phyloP scores from a whole-genome alignment of 2,797 vertebrate genomes.

The Orientallactaga sibirica region DNA sequence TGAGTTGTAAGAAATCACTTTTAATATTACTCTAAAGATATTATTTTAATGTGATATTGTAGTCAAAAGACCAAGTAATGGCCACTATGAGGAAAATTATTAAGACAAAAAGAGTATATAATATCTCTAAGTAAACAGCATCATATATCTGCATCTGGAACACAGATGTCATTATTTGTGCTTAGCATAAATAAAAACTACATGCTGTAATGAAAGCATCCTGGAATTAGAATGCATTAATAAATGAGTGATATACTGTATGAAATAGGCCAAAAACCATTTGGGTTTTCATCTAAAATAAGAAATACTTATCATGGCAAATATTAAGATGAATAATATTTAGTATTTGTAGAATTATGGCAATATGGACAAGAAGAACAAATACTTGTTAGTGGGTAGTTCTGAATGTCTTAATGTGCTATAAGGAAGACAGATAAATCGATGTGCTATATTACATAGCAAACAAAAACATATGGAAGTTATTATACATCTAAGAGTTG shows the following conservation, averaged over 20 bases:
- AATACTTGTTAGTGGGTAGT: slow-evolving; percentile 13
- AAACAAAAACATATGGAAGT: slow-evolving; percentile 28
- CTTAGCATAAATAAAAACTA: slow-evolving; percentile 33
- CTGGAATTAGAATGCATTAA: slow-evolving; percentile 43
- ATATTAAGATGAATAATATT: slow-evolving; percentile 38
- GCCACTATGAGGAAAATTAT: slow-evolving; percentile 36
- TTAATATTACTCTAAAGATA: slow-evolving; percentile 61
- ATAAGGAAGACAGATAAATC: slow-evolving; percentile 54
- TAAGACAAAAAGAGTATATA: slow-evolving; percentile 54
- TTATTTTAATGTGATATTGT: slow-evolving; percentile 19
- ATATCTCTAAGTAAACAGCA: slow-evolving; percentile 38
- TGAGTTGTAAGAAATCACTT: not conserved
- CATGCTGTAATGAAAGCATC: not conserved
- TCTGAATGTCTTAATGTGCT: slow-evolving; percentile 13
- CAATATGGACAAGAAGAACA: slow-evolving; percentile 53
- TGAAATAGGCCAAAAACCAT: not conserved
- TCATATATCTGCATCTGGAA: slow-evolving; percentile 56
- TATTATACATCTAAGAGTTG: slow-evolving; percentile 37
- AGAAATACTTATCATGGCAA: slow-evolving; percentile 46
- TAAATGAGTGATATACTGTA: not conserved
- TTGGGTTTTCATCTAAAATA: slow-evolving; percentile 43
- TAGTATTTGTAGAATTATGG: slow-evolving; percentile 51
- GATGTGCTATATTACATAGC: not conserved
- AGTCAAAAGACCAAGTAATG: slow-evolving; percentile 42
- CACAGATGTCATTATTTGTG: slow-evolving; percentile 48